Evolutionary conservation across 2,888 invertebrate genomes (phyloP), one percentile per base, ranked within the genome.

Genomic region (Heterodera filipjevi): DNA sequence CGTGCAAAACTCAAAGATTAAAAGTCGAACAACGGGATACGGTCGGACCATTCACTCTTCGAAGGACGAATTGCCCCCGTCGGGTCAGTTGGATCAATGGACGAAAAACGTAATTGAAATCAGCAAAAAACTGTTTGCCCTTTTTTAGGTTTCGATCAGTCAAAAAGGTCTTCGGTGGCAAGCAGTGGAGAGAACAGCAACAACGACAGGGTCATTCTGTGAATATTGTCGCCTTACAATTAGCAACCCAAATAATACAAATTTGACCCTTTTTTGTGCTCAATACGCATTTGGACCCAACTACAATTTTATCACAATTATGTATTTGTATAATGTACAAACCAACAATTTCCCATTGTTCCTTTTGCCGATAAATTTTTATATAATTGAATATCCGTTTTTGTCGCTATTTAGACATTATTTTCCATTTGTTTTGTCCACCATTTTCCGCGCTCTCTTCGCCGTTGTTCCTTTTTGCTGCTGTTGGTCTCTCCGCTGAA

Each of bases 1-100:
- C 39, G 89, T 88, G 46, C 87, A 86, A 72, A 83, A 84, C 76
- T 86, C 85, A 22, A 82, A 86, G 64, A 75, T 75, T 22, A 75
- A 75, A 35, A 75, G 75, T 64, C 32, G 75, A 33, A 46, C 46
- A 8, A 30, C 19, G 33, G 68, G 33, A 1, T 32, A 68, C 14
- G 35, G 68, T 8, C 32, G 68, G 22, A 33, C 33, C 10, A 30
- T 68, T 19, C 68, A 68, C 19, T 35, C 33, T 6, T 35, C 33
- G 32, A 68, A 68, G 22, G 68, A 68, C 35, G 68, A 35, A 32
- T n/a, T 68, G 32, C 68, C 68, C 3, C 68, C 68, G 22, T 68
- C 68, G 3, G 68, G 68, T 68, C 19, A 35, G 35, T 35, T 27
- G 10, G 32, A 32, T n/a, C n/a, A n/a, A n/a, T n/a, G n/a, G n/a